These are phyloP conservation scores for Coccyzus lansbergi DNA, from an alignment of 2,797 vertebrate genomes.

Conservation along the genomic window DNA sequence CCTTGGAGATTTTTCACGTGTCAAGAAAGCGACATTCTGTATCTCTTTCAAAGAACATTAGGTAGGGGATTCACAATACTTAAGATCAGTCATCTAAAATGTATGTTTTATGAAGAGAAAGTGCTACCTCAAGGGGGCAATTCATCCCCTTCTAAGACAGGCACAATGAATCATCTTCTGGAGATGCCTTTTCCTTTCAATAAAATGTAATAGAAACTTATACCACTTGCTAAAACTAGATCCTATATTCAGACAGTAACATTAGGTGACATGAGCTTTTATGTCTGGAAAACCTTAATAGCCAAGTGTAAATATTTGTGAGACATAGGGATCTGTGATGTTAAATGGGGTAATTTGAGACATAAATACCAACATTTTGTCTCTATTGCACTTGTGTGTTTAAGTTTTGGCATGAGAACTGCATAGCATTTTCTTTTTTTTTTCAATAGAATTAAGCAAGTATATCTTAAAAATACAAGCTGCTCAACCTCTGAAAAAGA, in stretches of 20 bases:
- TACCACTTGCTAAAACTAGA: background rate
- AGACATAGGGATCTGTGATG: background rate
- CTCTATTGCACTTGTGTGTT: background rate
- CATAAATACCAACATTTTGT: background rate
- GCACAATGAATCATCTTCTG: background rate
- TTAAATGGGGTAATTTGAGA: background rate
- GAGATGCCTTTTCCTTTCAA: background rate
- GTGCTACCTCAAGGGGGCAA: background rate
- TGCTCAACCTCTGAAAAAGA: background rate
- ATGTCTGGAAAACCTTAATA: background rate
- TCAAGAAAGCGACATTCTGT: background rate
- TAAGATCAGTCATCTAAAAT: background rate
- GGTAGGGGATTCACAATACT: background rate
- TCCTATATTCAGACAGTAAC: background rate
- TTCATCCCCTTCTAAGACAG: background rate
- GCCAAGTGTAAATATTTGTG: background rate
- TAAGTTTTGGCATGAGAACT: rapidly evolving
- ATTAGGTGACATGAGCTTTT: background rate
- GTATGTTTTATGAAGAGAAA: conserved; percentile 1
- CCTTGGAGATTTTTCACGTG: background rate
- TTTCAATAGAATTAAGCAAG: background rate
- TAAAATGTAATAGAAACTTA: background rate
- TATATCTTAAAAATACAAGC: background rate
- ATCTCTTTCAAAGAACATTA: background rate
- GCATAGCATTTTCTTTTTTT: background rate